A percentile compares a stretch with the other conserved stretches of the same genome.
phyloP scores from a whole-genome alignment of 2,797 vertebrate genomes.

The Acanthornis magna region DNA sequence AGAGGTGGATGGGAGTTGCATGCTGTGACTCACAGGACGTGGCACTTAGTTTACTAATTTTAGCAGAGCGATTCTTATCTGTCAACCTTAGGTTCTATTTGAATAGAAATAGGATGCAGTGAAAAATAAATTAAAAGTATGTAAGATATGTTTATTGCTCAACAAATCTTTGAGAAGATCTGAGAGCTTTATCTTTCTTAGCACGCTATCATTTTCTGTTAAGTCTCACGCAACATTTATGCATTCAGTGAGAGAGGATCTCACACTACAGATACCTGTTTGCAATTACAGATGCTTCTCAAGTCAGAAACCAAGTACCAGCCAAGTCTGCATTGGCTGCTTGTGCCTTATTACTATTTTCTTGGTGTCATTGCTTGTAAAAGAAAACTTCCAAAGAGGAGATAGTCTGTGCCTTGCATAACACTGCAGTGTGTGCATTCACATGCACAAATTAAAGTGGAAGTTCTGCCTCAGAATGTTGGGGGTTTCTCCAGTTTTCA shows the following conservation, averaged over 20 bases:
- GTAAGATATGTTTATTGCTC: constrained; percentile 11
- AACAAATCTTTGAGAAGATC: constrained; percentile 19
- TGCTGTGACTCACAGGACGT: constrained; percentile 12
- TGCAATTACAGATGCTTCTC: constrained; percentile 1
- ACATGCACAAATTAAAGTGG: neutral
- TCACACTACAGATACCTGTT: neutral
- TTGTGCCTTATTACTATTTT: constrained; percentile 3
- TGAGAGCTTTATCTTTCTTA: constrained; percentile 24
- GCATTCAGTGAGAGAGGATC: neutral
- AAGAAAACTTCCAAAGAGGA: neutral
- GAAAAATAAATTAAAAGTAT: constrained; percentile 35
- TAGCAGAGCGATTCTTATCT: constrained; percentile 24
- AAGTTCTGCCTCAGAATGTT: neutral
- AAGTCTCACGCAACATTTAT: neutral
- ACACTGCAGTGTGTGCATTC: neutral
- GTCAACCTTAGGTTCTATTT: constrained; percentile 7
- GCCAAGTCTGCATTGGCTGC: neutral
- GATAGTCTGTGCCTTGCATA: neutral
- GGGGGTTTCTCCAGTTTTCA: neutral
- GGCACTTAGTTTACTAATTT: constrained; percentile 51
- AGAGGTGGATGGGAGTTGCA: neutral
- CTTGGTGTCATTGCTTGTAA: neutral
- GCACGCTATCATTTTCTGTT: neutral
- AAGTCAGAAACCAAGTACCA: neutral
- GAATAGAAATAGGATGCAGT: neutral